phyloP scores from a whole-genome alignment of 2,888 invertebrate genomes.

The Apodemia zela region DNA sequence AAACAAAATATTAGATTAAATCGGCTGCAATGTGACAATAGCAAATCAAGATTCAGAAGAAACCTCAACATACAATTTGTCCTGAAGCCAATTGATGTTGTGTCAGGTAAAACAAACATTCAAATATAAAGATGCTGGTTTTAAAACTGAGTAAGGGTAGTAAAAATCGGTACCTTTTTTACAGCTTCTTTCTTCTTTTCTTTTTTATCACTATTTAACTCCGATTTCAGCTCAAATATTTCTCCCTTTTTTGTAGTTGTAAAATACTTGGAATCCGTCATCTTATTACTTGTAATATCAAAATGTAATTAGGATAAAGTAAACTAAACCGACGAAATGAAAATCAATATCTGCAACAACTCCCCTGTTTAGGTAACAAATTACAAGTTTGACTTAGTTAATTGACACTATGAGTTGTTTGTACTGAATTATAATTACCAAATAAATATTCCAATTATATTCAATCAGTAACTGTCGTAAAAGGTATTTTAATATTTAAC shows the following conservation, averaged over 20 bases:
- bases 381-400: not conserved
- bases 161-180: conserved; percentile 89
- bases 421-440: not conserved
- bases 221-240: conserved; percentile 99
- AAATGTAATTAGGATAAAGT: conserved; percentile 3
- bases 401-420: not conserved
- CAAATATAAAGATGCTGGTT: not conserved
- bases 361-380: not conserved
- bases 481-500: not conserved
- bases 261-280: conserved; percentile 99
- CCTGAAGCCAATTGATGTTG: not conserved
- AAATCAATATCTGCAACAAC: conserved; percentile 42
- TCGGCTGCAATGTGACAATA: too few species aligned
- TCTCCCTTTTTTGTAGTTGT: conserved; percentile 99
- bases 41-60: not conserved
- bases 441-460: not conserved
- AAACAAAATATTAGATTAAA: too few species aligned
- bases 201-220: conserved; percentile 99
- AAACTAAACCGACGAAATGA: conserved; percentile 25
- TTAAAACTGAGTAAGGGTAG: not conserved
- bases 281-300: conserved; percentile 57
- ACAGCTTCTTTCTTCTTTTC: conserved; percentile 99
- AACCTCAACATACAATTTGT: not conserved
- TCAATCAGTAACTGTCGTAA: not conserved
- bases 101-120: not conserved